Conservation (phyloP, 2,797 vertebrate species). For the Columba guinea region DNA sequence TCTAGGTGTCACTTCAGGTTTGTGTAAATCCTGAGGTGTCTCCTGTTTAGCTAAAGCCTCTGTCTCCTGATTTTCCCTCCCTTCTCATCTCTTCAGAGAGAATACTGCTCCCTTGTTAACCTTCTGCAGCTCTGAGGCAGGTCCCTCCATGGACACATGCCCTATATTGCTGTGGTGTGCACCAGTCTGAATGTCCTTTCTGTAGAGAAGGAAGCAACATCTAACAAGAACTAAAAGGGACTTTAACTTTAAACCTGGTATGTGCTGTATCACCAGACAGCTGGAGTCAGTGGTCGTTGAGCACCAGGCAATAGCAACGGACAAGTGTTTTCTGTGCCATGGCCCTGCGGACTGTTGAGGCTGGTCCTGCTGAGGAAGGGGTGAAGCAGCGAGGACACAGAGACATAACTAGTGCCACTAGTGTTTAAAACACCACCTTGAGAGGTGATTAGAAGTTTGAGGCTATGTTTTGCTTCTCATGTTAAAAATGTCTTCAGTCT, state of each 20-base stretch:
- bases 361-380: neutral
- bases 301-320: accelerated
- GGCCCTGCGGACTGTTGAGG: neutral
- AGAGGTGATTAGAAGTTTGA: neutral
- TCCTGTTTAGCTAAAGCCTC: neutral
- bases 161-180: accelerated
- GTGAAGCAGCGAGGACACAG: neutral
- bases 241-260: neutral
- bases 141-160: no score
- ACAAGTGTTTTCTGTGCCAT: neutral
- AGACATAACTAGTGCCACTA: neutral
- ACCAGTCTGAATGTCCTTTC: neutral
- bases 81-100: neutral
- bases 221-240: neutral
- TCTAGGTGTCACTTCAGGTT: neutral
- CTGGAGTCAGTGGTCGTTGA: neutral
- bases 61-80: no score
- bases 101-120: neutral
- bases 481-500: neutral
- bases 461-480: neutral
- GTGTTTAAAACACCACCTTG: neutral
- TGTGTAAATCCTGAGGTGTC: neutral
- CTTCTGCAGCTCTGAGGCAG: neutral
- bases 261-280: neutral
- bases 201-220: neutral